Evolutionary conservation across 2,797 vertebrate species (phyloP), one percentile per base, ranked within the genome.

Genomic region (Schizopygopsis malacanthus): DNA sequence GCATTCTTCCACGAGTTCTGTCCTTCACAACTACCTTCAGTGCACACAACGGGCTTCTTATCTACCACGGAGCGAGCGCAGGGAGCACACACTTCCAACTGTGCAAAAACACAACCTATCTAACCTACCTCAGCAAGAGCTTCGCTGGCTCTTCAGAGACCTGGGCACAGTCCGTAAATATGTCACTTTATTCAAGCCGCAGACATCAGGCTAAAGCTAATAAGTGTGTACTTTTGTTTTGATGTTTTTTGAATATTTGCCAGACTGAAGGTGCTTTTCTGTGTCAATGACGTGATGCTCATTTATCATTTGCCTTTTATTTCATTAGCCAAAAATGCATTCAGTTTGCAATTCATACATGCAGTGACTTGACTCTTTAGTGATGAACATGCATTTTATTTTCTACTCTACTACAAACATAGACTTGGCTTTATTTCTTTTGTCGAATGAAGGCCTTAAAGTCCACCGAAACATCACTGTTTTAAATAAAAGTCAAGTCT

Each of bases 11-110:
- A 9, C 41, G 8, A 86, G 69, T 84, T 47, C 81, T 59, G 79
- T 79, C 70, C 82, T 82, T 28, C 43, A 65, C 22, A 75, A 18
- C 63, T 67, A 47, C 15, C 47, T 84, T 71, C 43, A 50, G 22
- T 10, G 5, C 71, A 87, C 33, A 75, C 33, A 75, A 84, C 87
- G 45, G n/a, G 54, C 59, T 85, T 81, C 41, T 86, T 39, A 65
- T 83, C 69, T 85, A 50, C 43, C 84, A 39, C 33, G 7, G 83
- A 33, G 50, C 18, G 37, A 70, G 65, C 0, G 6, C 15, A 22
- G 59, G 80, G 77, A 82, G 37, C 45, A 6, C 37, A 16, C 7
- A 6, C 79, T 85, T 73, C 79, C 65, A 43, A 33, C 78, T 61
- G 78, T 59, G 69, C 41, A 39, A 76, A 69, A 87, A 59, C 71